Percentiles rank a stretch among this genome's conserved stretches.
These are phyloP conservation scores for Forbesichthys papilliferus DNA, from an alignment of 2,113 vertebrate species.

Conservation along the genomic window DNA sequence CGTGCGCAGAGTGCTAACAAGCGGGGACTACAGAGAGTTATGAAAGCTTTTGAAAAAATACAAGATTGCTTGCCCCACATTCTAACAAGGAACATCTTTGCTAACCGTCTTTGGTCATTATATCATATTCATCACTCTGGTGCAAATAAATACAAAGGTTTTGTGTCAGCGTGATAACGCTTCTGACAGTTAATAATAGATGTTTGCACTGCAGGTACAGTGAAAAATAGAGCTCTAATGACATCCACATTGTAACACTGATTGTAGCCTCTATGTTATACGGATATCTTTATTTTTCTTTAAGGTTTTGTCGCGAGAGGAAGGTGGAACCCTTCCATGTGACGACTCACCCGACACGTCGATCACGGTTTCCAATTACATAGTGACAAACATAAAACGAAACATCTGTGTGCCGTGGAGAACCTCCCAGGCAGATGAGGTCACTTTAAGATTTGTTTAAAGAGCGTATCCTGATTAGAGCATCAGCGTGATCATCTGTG, in stretches of 20 bases:
- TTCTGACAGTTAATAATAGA: background rate
- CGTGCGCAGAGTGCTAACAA: constrained; percentile 27
- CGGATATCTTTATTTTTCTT: background rate
- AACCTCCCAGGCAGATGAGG: constrained; percentile 63
- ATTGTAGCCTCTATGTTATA: background rate
- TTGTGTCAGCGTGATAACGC: background rate
- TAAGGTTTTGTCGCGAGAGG: constrained; percentile 6
- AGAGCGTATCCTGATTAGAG: constrained; percentile 41
- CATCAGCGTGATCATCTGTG: constrained; percentile 53
- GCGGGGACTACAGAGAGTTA: constrained; percentile 14
- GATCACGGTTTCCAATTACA: constrained; percentile 48
- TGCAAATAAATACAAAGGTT: background rate
- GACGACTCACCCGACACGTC: constrained; percentile 44
- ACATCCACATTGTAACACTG: background rate
- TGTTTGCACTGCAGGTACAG: background rate
- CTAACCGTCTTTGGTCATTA: background rate
- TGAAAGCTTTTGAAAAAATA: constrained; percentile 24
- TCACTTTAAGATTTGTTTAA: constrained; percentile 60
- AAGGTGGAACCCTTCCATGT: constrained; percentile 21
- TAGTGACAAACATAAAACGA: constrained; percentile 50
- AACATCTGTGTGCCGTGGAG: constrained; percentile 42
- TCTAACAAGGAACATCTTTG: background rate
- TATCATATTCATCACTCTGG: background rate
- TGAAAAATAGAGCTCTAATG: background rate
- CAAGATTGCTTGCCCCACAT: background rate